Percentiles rank a stretch among this genome's conserved stretches.
Evolutionary conservation across 2,888 invertebrate genomes (phyloP).

Genomic region (Bibio marci): DNA sequence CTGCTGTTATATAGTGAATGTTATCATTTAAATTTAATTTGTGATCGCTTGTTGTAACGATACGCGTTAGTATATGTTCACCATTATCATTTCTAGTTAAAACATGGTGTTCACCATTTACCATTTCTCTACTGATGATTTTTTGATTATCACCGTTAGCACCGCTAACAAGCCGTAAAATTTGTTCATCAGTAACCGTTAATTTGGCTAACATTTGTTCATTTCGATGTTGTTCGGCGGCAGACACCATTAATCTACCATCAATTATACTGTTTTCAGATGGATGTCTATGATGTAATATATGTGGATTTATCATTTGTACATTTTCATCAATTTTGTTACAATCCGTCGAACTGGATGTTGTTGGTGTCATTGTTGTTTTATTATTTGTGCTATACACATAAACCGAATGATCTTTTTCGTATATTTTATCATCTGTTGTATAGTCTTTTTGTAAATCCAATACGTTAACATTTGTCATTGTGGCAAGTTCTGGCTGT

Average conservation of each 20-base stretch:
- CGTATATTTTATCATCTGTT: conserved; percentile 24
- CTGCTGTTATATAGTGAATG: neutral
- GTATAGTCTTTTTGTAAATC: conserved; percentile 33
- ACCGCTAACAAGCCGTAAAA: conserved; percentile 26
- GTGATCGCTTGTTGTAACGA: conserved; percentile 23
- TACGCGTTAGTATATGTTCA: conserved; percentile 29
- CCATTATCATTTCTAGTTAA: conserved; percentile 29
- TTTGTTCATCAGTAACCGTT: conserved; percentile 29
- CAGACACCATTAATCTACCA: too few relatives aligned
- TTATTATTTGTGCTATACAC: conserved; percentile 10
- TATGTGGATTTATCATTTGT: too few relatives aligned
- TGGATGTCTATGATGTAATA: too few relatives aligned
- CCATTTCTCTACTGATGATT: conserved; percentile 29
- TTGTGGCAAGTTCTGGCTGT: conserved; percentile 65
- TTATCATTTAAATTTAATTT: too few relatives aligned
- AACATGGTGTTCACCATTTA: conserved; percentile 30
- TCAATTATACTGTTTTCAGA: too few relatives aligned
- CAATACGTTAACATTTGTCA: conserved; percentile 74
- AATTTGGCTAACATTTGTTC: conserved; percentile 27
- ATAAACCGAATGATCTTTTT: conserved; percentile 26
- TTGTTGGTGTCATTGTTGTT: neutral
- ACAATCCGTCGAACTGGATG: neutral
- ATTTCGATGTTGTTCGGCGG: conserved; percentile 6
- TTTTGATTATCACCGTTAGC: conserved; percentile 30
- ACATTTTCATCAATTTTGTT: neutral